Conservation (phyloP, 2,888 invertebrate genomes). For the Tethea ocularis region DNA sequence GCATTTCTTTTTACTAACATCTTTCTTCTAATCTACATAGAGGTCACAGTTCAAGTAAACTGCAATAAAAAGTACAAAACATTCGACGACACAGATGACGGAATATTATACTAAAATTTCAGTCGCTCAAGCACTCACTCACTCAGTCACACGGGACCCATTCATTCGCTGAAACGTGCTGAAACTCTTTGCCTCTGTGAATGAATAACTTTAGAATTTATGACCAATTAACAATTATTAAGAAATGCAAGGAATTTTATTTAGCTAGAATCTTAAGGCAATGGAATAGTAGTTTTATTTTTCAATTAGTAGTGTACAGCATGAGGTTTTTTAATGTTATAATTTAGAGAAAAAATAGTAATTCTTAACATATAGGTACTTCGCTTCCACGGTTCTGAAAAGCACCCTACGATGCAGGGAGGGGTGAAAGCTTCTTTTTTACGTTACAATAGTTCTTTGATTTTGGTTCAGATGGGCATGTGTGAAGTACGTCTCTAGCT, state of each 20-base stretch:
- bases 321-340: no score
- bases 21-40: background rate
- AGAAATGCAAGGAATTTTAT: conserved; percentile 38
- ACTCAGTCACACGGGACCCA: conserved; percentile 48
- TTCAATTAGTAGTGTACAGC: no score
- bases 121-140: conserved; percentile 30
- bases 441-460: no score
- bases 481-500: no score
- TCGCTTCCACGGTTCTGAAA: no score
- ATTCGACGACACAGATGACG: background rate
- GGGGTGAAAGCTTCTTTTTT: no score
- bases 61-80: background rate
- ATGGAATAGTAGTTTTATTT: no score
- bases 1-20: background rate
- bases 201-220: conserved; percentile 27
- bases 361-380: no score
- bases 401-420: no score
- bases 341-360: no score
- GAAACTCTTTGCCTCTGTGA: conserved; percentile 51
- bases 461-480: no score
- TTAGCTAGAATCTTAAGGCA: background rate
- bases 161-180: conserved; percentile 48
- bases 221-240: conserved; percentile 14
- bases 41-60: background rate
- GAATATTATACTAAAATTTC: background rate